A percentile compares a stretch with the other conserved stretches of the same genome.
Evolutionary conservation across 2,888 invertebrate species (phyloP).

Genomic region (Temnothorax ravouxi): DNA sequence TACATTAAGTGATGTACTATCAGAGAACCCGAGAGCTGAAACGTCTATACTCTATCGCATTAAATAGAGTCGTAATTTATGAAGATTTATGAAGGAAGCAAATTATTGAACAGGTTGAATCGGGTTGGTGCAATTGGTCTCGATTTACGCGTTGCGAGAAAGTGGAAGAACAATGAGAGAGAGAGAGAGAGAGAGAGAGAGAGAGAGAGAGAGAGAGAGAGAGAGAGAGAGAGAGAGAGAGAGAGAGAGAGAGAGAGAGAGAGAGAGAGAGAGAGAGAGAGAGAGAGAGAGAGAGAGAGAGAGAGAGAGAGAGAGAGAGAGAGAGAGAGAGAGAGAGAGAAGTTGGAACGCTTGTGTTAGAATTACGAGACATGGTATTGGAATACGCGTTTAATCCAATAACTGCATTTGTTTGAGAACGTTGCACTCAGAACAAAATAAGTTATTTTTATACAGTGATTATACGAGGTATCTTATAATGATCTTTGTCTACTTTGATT

Average conservation of each 20-base stretch:
- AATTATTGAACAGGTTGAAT: conserved; percentile 20
- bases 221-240: no score
- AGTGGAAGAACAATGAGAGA: background rate
- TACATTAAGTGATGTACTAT: background rate
- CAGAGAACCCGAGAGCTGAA: background rate
- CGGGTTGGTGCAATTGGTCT: conserved; percentile 14
- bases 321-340: no score
- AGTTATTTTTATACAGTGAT: conserved; percentile 43
- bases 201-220: no score
- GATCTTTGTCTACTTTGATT: conserved; percentile 17
- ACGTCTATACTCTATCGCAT: background rate
- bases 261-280: background rate
- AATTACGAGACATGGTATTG: background rate
- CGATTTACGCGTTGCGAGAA: conserved; percentile 15
- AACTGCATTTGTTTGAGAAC: background rate
- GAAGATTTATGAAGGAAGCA: background rate
- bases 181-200: background rate
- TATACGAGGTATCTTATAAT: background rate
- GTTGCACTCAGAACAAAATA: conserved; percentile 1
- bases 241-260: no score
- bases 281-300: no score
- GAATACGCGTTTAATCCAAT: background rate
- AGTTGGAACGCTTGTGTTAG: conserved; percentile 25
- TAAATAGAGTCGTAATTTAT: background rate
- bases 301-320: no score